Conservation (phyloP, 2,113 vertebrate genomes). For the Epinephelus moara region DNA sequence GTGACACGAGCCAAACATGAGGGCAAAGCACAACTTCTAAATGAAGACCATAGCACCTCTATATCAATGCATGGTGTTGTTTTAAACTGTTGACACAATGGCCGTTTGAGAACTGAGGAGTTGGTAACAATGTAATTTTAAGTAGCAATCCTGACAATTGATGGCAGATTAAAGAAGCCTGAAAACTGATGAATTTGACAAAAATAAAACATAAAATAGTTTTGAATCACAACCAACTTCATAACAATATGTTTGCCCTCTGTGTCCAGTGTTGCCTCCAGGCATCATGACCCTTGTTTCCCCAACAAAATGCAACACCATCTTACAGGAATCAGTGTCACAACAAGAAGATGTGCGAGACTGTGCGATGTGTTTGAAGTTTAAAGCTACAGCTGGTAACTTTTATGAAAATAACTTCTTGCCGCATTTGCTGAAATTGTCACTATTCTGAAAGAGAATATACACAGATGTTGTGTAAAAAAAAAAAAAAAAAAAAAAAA, state of each 20-base stretch:
- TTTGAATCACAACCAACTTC: not conserved
- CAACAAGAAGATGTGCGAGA: not conserved
- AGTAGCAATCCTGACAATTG: not conserved
- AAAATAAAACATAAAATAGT: not conserved
- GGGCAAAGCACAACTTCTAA: conserved; percentile 39
- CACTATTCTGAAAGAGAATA: too few species aligned
- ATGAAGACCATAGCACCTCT: not conserved
- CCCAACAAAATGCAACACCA: not conserved
- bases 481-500: too few species aligned
- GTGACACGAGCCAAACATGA: conserved; percentile 46
- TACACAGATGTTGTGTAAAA: too few species aligned
- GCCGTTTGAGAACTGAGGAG: conserved; percentile 1
- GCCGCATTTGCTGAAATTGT: too few species aligned
- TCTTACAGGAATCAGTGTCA: not conserved
- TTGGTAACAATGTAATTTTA: not conserved
- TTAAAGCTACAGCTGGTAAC: not conserved
- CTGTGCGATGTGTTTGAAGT: not conserved
- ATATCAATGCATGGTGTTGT: not conserved
- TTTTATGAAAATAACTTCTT: too few species aligned
- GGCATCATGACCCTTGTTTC: not conserved
- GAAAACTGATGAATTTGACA: not conserved
- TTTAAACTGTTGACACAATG: not conserved
- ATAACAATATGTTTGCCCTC: not conserved
- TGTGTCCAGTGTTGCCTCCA: not conserved
- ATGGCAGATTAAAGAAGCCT: not conserved